Conservation (phyloP, 2,797 vertebrate genomes). For the Tapirus indicus region DNA sequence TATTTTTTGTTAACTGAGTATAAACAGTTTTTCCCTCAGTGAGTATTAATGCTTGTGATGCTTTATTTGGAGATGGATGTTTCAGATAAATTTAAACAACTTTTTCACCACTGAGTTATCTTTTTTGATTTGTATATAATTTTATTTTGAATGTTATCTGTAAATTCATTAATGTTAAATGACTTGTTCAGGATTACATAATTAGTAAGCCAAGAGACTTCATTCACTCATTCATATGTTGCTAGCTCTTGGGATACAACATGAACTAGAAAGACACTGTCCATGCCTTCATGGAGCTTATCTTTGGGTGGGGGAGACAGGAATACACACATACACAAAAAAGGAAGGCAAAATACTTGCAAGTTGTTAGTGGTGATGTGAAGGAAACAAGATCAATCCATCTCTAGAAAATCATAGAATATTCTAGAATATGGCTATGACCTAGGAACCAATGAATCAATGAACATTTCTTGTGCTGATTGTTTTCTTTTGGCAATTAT, state of each 20-base stretch:
- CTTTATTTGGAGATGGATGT: conserved; percentile 37
- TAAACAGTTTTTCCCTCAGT: neutral
- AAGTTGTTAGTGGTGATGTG: neutral
- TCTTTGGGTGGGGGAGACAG: neutral
- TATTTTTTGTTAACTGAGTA: neutral
- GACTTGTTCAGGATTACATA: neutral
- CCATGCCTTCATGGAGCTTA: neutral
- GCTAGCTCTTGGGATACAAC: neutral
- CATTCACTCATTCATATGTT: neutral
- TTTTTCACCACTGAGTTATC: neutral
- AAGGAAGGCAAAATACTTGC: conserved; percentile 28
- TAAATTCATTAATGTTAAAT: conserved; percentile 35
- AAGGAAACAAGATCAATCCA: neutral
- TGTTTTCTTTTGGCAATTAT: conserved; percentile 30
- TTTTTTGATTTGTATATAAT: conserved; percentile 13
- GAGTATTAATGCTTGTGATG: conserved; percentile 15
- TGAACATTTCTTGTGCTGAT: neutral
- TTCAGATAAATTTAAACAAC: conserved; percentile 52
- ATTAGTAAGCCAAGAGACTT: conserved; percentile 28
- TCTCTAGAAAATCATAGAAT: conserved; percentile 24
- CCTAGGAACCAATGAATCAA: neutral
- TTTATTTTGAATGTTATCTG: conserved; percentile 56
- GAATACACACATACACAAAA: neutral
- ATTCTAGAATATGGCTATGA: conserved; percentile 29
- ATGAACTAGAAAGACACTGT: neutral